Percentiles rank a stretch among this genome's conserved stretches.
Evolutionary conservation across 1,140 invertebrate species (phyloP).

Genomic region (Lamellibrachia luymesi): DNA sequence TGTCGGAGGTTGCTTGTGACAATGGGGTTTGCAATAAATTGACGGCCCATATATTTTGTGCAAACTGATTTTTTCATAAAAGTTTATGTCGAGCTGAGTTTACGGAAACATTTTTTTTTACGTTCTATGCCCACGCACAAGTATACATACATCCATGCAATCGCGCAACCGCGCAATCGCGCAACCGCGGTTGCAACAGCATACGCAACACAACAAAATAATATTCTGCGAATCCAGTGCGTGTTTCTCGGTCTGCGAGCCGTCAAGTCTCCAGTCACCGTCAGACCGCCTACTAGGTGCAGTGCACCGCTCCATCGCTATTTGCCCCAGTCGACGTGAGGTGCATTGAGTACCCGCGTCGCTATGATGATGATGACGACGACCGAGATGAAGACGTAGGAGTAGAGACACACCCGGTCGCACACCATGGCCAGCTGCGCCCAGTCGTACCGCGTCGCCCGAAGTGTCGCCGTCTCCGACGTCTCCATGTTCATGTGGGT

Average conservation of each 20-base stretch:
- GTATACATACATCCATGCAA: too few species aligned
- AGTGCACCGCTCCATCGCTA: neutral
- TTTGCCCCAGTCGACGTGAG: neutral
- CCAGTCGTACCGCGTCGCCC: neutral
- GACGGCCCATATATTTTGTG: too few species aligned
- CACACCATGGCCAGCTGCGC: neutral
- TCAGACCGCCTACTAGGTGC: neutral
- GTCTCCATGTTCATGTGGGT: neutral
- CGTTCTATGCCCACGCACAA: too few species aligned
- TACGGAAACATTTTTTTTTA: too few species aligned
- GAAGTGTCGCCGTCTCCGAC: neutral
- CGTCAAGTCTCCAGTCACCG: neutral
- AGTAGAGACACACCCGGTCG: neutral
- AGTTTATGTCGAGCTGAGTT: too few species aligned
- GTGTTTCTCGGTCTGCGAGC: neutral
- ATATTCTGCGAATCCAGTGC: neutral
- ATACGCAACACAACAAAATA: neutral
- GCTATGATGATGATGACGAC: neutral
- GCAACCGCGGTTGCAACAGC: too few species aligned
- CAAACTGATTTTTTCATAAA: too few species aligned
- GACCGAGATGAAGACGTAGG: neutral
- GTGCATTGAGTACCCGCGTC: neutral
- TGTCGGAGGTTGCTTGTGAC: too few species aligned
- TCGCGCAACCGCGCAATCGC: too few species aligned
- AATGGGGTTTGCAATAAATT: too few species aligned